A percentile compares a stretch with the other conserved stretches of the same genome.
These are phyloP conservation scores for Hormaphis cornu DNA, from an alignment of 1,140 invertebrate genomes.

Conservation along the genomic window DNA sequence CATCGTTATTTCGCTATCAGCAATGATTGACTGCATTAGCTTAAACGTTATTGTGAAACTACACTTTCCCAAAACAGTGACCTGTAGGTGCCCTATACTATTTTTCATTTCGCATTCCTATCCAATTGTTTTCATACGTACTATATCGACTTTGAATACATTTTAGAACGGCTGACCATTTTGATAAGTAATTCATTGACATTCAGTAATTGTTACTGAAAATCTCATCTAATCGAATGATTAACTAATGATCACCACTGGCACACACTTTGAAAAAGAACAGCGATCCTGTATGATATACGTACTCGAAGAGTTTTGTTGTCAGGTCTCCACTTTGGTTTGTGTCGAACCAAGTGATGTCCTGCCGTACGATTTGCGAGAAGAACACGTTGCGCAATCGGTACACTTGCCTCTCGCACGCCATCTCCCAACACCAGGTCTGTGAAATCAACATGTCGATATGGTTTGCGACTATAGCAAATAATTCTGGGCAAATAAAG, in stretches of 20 bases:
- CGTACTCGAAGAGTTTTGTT: conserved; percentile 71
- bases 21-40: too few species aligned
- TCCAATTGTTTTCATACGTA: too few species aligned
- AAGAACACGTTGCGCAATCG: conserved; percentile 43
- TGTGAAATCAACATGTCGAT: conserved; percentile 33
- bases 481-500: background rate
- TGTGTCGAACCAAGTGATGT: conserved; percentile 76
- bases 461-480: background rate
- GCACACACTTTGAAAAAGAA: conserved; percentile 33
- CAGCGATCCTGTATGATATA: conserved; percentile 18
- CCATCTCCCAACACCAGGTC: conserved; percentile 43
- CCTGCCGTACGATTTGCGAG: conserved; percentile 49
- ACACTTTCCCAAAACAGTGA: too few species aligned
- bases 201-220: too few species aligned
- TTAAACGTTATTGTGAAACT: too few species aligned
- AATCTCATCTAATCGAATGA: background rate
- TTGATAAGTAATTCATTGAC: too few species aligned
- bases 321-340: conserved; percentile 74
- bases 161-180: too few species aligned
- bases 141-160: too few species aligned
- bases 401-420: conserved; percentile 43
- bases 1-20: too few species aligned
- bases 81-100: too few species aligned
- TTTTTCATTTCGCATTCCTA: too few species aligned
- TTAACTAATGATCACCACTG: background rate